Base-by-base conservation (phyloP, 2,888 invertebrate genomes). In the Diarsia brunnea region DNA sequence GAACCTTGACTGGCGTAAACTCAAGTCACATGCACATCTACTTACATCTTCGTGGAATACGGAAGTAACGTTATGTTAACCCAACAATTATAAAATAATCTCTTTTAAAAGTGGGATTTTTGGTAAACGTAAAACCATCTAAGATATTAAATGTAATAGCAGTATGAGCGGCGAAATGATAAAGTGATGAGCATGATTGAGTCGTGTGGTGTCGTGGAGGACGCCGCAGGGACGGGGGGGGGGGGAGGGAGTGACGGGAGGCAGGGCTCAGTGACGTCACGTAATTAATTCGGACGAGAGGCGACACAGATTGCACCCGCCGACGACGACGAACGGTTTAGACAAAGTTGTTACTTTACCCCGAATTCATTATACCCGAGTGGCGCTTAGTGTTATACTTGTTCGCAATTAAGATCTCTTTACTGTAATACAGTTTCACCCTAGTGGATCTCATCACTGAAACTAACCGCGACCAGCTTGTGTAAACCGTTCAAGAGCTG, bases 211-310 rank as follows among this genome's bases (percentile, higher is more conserved):
- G 68, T 47, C 43, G 58, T n/a, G 49, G 55, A 45, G 58, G 31
- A 4, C n/a, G 51, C 19, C 38, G 31, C 21, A 4, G n/a, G n/a
- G 73, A 7, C 14, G 14, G 12, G 12, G 1, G 24, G 7, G 3
- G 21, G 24, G 8, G 16, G 19, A n/a, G 27, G 19, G 3, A 5
- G 5, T 1, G 27, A 2, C 0, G 45, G 2, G 31, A 12, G 55
- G 45, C 16, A 45, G 31, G 31, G 45, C 11, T 11, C 53, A 38
- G 31, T 60, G 51, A 53, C 69, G 47, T 65, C 60, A 61, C 69
- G 49, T 75, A 81, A 79, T 81, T 69, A 79, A 61, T 69, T 49
- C 65, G 65, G 51, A 53, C 60, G 53, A 75, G 43, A 75, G 60
- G 27, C 58, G 74, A 49, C 60, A 65, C 68, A 53, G 81, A 64